These are phyloP conservation scores for Phaonia tiefii DNA, from an alignment of 2,888 invertebrate species.

Conservation along the genomic window DNA sequence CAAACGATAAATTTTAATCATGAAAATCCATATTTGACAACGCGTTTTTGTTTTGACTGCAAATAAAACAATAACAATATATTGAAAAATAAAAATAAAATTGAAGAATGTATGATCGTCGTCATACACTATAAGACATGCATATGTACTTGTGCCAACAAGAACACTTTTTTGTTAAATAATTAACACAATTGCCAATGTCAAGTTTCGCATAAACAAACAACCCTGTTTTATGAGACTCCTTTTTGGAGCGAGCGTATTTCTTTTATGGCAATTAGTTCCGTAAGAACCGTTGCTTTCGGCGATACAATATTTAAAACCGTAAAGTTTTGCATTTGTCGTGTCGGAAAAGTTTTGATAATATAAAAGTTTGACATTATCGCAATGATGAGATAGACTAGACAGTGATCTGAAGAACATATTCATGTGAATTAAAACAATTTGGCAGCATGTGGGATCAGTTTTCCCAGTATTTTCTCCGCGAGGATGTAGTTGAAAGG, in stretches of 20 bases:
- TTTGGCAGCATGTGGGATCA: conserved; percentile 3
- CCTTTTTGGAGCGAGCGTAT: not conserved
- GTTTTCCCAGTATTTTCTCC: not conserved
- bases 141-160: not conserved
- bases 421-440: no score
- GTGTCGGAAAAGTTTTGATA: not conserved
- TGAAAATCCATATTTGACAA: conserved; percentile 11
- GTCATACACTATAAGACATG: not conserved
- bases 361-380: no score
- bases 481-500: not conserved
- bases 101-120: conserved; percentile 9
- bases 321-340: not conserved
- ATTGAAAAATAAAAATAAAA: no score
- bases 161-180: not conserved
- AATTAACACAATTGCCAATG: conserved; percentile 8
- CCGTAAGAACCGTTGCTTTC: not conserved
- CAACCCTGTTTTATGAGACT: no score
- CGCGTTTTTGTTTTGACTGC: not conserved
- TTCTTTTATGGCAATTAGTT: not conserved
- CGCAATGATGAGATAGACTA: no score
- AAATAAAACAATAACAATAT: no score
- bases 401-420: no score
- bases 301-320: not conserved
- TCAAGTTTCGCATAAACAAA: not conserved
- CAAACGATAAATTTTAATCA: conserved; percentile 6